These are phyloP conservation scores for Catharus minimus DNA, from an alignment of 2,113 vertebrate genomes.

Conservation along the genomic window DNA sequence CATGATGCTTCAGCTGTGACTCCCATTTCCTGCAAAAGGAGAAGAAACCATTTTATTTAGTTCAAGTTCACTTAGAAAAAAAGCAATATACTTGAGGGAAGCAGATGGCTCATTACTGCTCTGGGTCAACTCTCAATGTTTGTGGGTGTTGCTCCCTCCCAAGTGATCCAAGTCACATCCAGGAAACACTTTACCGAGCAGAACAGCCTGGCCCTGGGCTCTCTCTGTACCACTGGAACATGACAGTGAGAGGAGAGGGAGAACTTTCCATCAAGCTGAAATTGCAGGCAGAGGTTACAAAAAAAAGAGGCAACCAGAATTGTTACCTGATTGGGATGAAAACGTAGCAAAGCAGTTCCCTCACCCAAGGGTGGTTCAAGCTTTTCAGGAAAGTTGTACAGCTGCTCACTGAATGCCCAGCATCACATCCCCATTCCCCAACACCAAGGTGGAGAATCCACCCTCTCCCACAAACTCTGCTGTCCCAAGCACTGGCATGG, in stretches of 20 bases:
- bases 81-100: not conserved
- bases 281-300: not conserved
- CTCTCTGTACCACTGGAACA: not conserved
- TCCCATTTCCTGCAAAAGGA: conserved; percentile 75
- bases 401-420: not conserved
- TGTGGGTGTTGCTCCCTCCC: not conserved
- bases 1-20: conserved; percentile 81
- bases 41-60: not conserved
- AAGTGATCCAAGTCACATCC: not conserved
- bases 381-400: not conserved
- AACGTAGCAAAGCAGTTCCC: not conserved
- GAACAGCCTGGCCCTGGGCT: not conserved
- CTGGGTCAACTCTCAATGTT: not conserved
- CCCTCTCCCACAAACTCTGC: not conserved
- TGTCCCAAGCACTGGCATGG: not conserved
- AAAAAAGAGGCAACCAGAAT: not conserved
- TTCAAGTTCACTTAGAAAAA: not conserved
- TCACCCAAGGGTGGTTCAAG: not conserved
- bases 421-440: not conserved
- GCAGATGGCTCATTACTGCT: not conserved
- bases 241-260: not conserved
- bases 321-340: not conserved
- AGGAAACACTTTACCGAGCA: not conserved
- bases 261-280: not conserved
- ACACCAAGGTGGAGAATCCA: not conserved